phyloP scores from a whole-genome alignment of 2,888 invertebrate genomes.

The Chrysolina oricalcia region DNA sequence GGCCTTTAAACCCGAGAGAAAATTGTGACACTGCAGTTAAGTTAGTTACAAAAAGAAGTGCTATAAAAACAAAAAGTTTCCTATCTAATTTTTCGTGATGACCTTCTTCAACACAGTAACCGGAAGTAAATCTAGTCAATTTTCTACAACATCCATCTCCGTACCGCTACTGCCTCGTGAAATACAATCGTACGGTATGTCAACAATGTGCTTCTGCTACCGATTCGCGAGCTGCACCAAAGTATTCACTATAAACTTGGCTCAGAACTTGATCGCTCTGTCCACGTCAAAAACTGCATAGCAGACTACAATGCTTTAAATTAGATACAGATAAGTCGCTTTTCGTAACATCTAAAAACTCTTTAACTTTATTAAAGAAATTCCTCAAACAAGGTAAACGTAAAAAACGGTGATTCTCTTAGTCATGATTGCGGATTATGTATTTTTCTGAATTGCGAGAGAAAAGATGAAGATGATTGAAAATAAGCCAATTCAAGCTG shows the following conservation, averaged over 20 bases:
- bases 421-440: slow-evolving; percentile 29
- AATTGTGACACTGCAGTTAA: too few species aligned
- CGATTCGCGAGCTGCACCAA: slow-evolving; percentile 59
- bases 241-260: slow-evolving; percentile 58
- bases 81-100: too few species aligned
- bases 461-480: slow-evolving; percentile 29
- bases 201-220: slow-evolving; percentile 66
- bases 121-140: neutral
- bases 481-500: slow-evolving; percentile 24
- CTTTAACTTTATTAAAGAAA: slow-evolving; percentile 52
- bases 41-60: too few species aligned
- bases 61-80: too few species aligned
- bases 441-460: slow-evolving; percentile 31
- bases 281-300: slow-evolving; percentile 66
- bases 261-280: slow-evolving; percentile 63
- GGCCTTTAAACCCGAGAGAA: too few species aligned
- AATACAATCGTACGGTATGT: slow-evolving; percentile 59
- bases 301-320: slow-evolving; percentile 65
- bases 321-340: slow-evolving; percentile 63
- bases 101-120: too few species aligned
- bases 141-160: neutral
- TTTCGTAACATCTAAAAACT: slow-evolving; percentile 54
- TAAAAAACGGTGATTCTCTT: slow-evolving; percentile 32
- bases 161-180: slow-evolving; percentile 34
- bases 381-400: slow-evolving; percentile 39